Evolutionary conservation across 2,797 vertebrate species (phyloP).

Genomic region (Mormyrus hasselquistii): DNA sequence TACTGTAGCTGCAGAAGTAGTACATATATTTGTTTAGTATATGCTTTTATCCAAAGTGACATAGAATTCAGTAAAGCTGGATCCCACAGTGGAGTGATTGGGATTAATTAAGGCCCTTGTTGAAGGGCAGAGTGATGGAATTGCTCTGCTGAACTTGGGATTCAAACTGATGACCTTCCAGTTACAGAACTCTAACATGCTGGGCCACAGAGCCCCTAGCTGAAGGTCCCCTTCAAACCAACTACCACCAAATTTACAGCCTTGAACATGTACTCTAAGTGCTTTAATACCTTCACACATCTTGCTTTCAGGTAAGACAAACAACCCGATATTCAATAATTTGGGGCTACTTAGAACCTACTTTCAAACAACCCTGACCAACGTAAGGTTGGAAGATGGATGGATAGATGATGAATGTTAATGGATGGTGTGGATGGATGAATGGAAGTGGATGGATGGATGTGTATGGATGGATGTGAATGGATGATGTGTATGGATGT

Average conservation of each 20-base stretch:
- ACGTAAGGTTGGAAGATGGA: neutral
- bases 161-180: neutral
- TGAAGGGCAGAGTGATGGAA: neutral
- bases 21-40: neutral
- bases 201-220: neutral
- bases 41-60: neutral
- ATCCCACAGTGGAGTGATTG: neutral
- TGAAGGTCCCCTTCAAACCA: neutral
- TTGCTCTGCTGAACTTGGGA: neutral
- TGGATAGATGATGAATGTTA: neutral
- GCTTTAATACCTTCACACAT: neutral
- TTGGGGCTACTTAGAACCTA: neutral
- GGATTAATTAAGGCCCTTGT: neutral
- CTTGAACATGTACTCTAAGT: neutral
- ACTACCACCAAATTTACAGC: neutral
- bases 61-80: neutral
- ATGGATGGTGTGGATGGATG: neutral
- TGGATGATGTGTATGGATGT: neutral
- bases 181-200: neutral
- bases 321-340: neutral
- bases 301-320: neutral
- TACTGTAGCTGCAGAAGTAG: too few species aligned
- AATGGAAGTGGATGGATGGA: neutral
- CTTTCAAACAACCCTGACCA: neutral
- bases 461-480: neutral